Evolutionary conservation across 2,113 vertebrate genomes (phyloP), one percentile per base, ranked within the genome.

Genomic region (Chaetorhynchus papuensis): DNA sequence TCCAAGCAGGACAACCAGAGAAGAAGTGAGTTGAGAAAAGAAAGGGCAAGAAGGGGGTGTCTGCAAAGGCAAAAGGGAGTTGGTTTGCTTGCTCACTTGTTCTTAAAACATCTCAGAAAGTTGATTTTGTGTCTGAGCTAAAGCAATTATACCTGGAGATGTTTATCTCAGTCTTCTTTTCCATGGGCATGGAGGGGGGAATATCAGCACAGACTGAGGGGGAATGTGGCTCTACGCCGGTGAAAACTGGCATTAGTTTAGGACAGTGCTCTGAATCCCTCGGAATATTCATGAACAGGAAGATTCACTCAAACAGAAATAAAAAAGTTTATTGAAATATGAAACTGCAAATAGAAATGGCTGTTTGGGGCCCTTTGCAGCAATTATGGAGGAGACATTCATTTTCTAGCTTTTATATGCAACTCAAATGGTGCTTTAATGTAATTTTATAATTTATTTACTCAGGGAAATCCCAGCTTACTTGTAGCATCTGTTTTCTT

Each of bases 311-410:
- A 97, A 97, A 98, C 90, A 64, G 97, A 97, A 97, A 97, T 97
- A 98, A 97, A 97, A 97, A 97, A 94, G 89, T 97, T 96, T 97
- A 97, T 96, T 97, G 96, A 98, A 98, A 97, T 97, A 97, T 66
- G 90, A 94, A 98, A 96, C 92, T 89, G 80, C 95, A 97, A 95
- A 97, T 97, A 79, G 87, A 92, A 97, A 97, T 86, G 90, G 63
- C 72, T 97, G 85, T 15, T 96, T 96, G 44, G 88, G 79, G 64
- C 94, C 90, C 95, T 95, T 94, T 94, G 90, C 85, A 91, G 93
- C 92, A 97, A 97, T 97, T 97, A 96, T 35, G 56, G 45, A 94
- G 93, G 89, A 96, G 70, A 77, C 54, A 94, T 94, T 97, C 37
- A 96, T 97, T 98, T 94, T 54, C 91, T 92, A 97, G 92, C 69